A percentile compares a stretch with the other conserved stretches of the same genome.
Evolutionary conservation across 2,888 invertebrate species (phyloP).

Genomic region (Acleris holmiana): DNA sequence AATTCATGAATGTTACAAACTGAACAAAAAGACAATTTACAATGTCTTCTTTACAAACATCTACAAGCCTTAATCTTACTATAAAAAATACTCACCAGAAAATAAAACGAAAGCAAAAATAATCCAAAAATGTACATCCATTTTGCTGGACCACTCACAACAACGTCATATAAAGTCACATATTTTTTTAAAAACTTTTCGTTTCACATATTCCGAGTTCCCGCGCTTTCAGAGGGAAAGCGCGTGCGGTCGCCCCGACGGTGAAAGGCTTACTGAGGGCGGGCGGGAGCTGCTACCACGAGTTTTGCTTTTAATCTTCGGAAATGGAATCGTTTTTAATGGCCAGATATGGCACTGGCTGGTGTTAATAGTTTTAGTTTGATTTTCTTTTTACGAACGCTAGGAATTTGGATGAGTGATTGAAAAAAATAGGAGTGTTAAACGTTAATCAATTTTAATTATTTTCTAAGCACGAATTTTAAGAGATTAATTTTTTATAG

Average conservation of each 20-base stretch:
- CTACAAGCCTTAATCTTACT: background rate
- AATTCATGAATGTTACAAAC: too few species aligned
- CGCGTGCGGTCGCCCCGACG: slow-evolving; percentile 45
- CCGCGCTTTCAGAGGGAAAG: slow-evolving; percentile 46
- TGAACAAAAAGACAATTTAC: too few species aligned
- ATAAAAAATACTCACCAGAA: slow-evolving; percentile 48
- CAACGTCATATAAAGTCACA: slow-evolving; percentile 38
- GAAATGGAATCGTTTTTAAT: slow-evolving; percentile 37
- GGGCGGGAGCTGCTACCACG: slow-evolving; percentile 36
- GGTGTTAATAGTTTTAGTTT: background rate
- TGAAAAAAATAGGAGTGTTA: too few species aligned
- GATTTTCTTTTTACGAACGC: background rate
- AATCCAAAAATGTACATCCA: slow-evolving; percentile 55
- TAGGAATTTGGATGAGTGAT: too few species aligned
- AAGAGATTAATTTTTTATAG: too few species aligned
- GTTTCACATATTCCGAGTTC: slow-evolving; percentile 49
- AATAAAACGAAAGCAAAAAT: slow-evolving; percentile 43
- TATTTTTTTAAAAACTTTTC: slow-evolving; percentile 21
- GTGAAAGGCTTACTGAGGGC: slow-evolving; percentile 46
- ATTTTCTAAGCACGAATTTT: too few species aligned
- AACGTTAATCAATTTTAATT: too few species aligned
- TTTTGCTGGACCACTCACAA: slow-evolving; percentile 43
- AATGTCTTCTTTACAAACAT: too few species aligned
- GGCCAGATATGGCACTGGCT: slow-evolving; percentile 40
- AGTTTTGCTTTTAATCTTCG: slow-evolving; percentile 20